A percentile compares a stretch with the other conserved stretches of the same genome.
phyloP scores from a whole-genome alignment of 2,888 invertebrate genomes.

The Plusia festucae region DNA sequence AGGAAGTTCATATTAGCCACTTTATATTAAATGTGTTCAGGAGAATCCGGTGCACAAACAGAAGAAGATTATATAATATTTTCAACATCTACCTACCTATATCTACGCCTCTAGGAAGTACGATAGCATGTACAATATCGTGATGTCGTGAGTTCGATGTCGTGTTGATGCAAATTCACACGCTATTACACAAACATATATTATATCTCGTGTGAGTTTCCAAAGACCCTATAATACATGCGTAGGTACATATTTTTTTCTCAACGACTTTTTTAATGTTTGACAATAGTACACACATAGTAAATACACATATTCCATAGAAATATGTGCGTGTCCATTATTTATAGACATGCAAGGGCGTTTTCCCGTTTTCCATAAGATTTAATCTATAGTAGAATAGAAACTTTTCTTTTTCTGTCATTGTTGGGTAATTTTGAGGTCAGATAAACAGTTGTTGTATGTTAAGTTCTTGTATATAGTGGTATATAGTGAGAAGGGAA shows the following conservation, averaged over 20 bases:
- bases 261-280: neutral
- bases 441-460: neutral
- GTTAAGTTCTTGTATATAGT: neutral
- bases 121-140: neutral
- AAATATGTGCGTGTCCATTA: neutral
- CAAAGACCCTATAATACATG: neutral
- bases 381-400: neutral
- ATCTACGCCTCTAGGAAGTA: too few relatives aligned
- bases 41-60: too few relatives aligned
- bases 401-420: neutral
- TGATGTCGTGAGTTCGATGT: slow-evolving; percentile 6
- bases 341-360: neutral
- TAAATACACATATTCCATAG: too few relatives aligned
- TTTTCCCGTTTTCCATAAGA: slow-evolving; percentile 4
- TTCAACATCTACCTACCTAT: neutral
- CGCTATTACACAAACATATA: slow-evolving; percentile 8
- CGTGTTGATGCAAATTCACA: slow-evolving; percentile 2
- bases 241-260: neutral
- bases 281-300: too few relatives aligned
- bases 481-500: neutral
- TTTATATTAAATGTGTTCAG: too few relatives aligned
- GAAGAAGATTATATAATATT: too few relatives aligned
- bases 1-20: too few relatives aligned
- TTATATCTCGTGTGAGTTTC: slow-evolving; percentile 7
- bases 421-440: neutral